phyloP scores from a whole-genome alignment of 2,113 vertebrate genomes.

The Picathartes gymnocephalus region DNA sequence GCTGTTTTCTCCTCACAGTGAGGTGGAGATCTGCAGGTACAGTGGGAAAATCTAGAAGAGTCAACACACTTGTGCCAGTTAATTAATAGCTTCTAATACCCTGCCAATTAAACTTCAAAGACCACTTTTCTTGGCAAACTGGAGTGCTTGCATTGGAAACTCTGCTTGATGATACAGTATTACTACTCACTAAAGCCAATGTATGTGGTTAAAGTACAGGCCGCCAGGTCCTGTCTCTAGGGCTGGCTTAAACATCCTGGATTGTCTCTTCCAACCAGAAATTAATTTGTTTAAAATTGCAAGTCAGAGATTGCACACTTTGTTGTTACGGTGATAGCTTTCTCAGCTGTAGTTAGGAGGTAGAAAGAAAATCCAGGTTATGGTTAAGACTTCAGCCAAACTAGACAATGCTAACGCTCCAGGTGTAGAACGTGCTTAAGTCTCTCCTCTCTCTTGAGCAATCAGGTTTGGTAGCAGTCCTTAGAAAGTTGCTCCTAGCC shows the following conservation, averaged over 20 bases:
- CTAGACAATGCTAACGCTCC: background rate
- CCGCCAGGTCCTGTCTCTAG: background rate
- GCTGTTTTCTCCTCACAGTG: background rate
- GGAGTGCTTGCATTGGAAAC: background rate
- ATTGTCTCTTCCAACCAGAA: background rate
- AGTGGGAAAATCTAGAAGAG: background rate
- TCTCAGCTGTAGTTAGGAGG: background rate
- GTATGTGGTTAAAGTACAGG: background rate
- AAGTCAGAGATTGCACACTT: background rate
- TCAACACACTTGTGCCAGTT: background rate
- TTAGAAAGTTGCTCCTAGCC: background rate
- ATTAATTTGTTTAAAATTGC: background rate
- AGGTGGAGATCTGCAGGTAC: background rate
- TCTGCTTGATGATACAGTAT: background rate
- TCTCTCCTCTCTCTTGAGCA: background rate
- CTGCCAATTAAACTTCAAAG: background rate
- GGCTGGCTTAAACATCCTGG: background rate
- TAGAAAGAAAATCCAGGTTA: background rate
- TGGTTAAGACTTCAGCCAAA: background rate
- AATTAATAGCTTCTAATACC: background rate
- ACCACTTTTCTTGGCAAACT: background rate
- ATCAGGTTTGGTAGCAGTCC: background rate
- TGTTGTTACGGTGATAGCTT: background rate
- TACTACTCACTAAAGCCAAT: background rate
- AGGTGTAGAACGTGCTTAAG: background rate